Evolutionary conservation across 1,140 invertebrate species (phyloP).

Genomic region (Macrotrachela quadricornifera): DNA sequence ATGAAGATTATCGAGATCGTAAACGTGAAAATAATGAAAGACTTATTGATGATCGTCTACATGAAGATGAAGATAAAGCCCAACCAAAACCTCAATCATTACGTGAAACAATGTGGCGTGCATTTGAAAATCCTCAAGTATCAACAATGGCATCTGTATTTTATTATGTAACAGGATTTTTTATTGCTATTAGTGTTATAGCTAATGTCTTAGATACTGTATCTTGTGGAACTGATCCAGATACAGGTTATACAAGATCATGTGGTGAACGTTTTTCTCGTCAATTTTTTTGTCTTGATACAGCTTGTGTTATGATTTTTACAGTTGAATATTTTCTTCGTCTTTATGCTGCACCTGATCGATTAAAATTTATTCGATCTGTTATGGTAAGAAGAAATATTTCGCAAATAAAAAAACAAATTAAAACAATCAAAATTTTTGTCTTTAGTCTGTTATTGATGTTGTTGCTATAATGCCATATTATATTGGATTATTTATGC

Average conservation of each 20-base stretch:
- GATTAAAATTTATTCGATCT: slow-evolving; percentile 84
- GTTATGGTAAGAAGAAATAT: slow-evolving; percentile 46
- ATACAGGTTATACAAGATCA: slow-evolving; percentile 55
- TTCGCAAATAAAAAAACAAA: too few species aligned
- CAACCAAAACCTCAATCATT: slow-evolving; percentile 41
- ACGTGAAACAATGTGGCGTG: slow-evolving; percentile 91
- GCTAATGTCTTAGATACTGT: slow-evolving; percentile 97
- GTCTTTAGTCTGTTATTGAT: slow-evolving; percentile 61
- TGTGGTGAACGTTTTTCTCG: slow-evolving; percentile 93
- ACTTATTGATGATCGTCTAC: slow-evolving; percentile 76
- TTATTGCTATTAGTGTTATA: slow-evolving; percentile 95
- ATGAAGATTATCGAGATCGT: slow-evolving; percentile 91
- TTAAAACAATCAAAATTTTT: too few species aligned
- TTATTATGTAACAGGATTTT: slow-evolving; percentile 99
- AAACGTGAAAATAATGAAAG: slow-evolving; percentile 94
- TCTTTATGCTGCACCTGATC: slow-evolving; percentile 84
- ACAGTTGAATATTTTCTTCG: slow-evolving; percentile 92
- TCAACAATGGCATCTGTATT: slow-evolving; percentile 92
- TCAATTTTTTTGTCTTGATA: slow-evolving; percentile 94
- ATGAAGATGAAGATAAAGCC: slow-evolving; percentile 15
- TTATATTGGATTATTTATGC: slow-evolving; percentile 87
- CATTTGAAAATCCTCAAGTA: slow-evolving; percentile 96
- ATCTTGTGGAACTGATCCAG: slow-evolving; percentile 30
- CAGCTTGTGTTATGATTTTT: slow-evolving; percentile 99
- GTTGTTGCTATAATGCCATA: slow-evolving; percentile 97